A percentile compares a stretch with the other conserved stretches of the same genome.
Conservation (phyloP, 1,140 invertebrate species). For the Xylocopa sonorina region DNA sequence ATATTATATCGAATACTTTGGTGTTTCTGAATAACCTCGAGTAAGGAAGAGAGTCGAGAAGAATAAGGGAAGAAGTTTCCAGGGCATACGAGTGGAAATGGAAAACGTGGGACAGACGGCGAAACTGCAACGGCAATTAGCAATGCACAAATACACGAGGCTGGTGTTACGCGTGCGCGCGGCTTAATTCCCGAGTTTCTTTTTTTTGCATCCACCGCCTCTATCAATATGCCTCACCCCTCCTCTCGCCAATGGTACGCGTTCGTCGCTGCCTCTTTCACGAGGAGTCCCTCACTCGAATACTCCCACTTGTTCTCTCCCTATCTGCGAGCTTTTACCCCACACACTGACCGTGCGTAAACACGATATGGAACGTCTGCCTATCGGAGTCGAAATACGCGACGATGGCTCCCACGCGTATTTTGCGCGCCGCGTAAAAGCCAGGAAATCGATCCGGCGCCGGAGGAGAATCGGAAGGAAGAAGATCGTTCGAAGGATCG, state of each 20-base stretch:
- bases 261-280: background rate
- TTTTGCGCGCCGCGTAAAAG: background rate
- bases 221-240: constrained; percentile 9
- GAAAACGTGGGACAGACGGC: constrained; percentile 50
- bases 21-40: no score
- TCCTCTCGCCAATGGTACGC: background rate
- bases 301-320: constrained; percentile 49
- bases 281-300: constrained; percentile 40
- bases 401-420: constrained; percentile 8
- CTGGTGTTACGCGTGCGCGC: constrained; percentile 48
- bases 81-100: no score
- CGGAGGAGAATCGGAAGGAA: no score
- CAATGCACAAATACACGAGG: constrained; percentile 41
- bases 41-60: no score
- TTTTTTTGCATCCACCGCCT: constrained; percentile 12
- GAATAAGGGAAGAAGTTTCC: no score
- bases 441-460: no score
- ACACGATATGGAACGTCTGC: constrained; percentile 54
- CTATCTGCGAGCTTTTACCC: constrained; percentile 42
- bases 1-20: no score
- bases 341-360: constrained; percentile 43
- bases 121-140: constrained; percentile 58
- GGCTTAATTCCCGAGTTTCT: constrained; percentile 48
- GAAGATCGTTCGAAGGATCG: no score
- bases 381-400: constrained; percentile 40